A percentile compares a stretch with the other conserved stretches of the same genome.
Evolutionary conservation across 2,113 vertebrate species (phyloP).

Genomic region (Pseudorectes ferrugineus): DNA sequence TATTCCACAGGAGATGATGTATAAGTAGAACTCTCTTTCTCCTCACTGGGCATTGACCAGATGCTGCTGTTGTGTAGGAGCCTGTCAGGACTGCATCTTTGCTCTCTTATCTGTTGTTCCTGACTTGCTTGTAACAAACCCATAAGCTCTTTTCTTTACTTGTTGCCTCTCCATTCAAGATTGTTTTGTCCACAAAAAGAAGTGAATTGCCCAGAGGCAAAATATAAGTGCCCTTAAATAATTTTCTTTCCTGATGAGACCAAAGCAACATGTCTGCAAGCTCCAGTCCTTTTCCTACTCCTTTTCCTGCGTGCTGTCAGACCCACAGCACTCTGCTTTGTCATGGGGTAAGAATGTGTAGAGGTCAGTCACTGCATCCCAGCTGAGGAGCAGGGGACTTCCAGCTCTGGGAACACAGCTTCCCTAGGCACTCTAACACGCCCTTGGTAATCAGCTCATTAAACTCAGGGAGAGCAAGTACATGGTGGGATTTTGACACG

Average conservation of each 20-base stretch:
- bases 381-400: constrained; percentile 25
- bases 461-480: not conserved
- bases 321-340: not conserved
- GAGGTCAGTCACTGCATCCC: not conserved
- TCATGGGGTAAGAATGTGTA: not conserved
- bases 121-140: not conserved
- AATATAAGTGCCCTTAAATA: not conserved
- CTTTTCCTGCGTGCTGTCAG: not conserved
- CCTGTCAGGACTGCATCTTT: not conserved
- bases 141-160: not conserved
- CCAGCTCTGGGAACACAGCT: not conserved
- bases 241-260: not conserved
- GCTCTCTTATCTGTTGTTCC: not conserved
- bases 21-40: not conserved
- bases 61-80: not conserved
- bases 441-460: not conserved
- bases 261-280: not conserved
- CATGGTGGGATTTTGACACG: not conserved
- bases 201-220: not conserved
- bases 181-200: not conserved
- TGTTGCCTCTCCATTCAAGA: not conserved
- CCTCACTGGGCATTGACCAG: not conserved
- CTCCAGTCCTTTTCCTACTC: not conserved
- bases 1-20: not conserved
- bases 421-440: not conserved